Percentiles rank a stretch among this genome's conserved stretches.
Conservation (phyloP, 2,113 vertebrate genomes). For the Globicephala melas region DNA sequence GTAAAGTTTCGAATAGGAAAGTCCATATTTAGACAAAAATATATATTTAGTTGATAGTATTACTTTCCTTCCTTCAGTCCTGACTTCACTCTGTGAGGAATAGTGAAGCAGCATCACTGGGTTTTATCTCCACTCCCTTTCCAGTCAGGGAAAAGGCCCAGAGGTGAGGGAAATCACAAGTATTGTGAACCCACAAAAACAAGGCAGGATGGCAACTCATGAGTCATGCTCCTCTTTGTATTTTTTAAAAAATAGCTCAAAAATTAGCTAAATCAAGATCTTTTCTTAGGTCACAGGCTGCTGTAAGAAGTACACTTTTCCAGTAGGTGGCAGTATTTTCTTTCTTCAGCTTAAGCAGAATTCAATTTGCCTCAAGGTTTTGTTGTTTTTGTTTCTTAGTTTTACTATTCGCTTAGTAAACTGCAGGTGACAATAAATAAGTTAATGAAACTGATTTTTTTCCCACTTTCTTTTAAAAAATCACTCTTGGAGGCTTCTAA, state of each 20-base stretch:
- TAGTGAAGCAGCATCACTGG: not conserved
- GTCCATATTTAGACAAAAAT: not conserved
- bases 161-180: not conserved
- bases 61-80: not conserved
- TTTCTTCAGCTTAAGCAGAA: not conserved
- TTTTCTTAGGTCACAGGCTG: not conserved
- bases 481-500: not conserved
- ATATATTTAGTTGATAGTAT: not conserved
- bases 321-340: slow-evolving; percentile 70
- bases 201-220: not conserved
- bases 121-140: not conserved
- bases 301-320: not conserved
- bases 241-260: not conserved
- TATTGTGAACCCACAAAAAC: not conserved
- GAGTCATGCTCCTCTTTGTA: not conserved
- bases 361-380: not conserved
- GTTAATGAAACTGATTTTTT: not conserved
- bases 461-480: not conserved
- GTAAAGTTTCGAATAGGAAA: not conserved
- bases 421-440: slow-evolving; percentile 15
- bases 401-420: slow-evolving; percentile 25
- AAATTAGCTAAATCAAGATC: not conserved
- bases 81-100: not conserved
- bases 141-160: not conserved
- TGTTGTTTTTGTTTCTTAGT: not conserved